Conservation (phyloP, 2,888 invertebrate species). For the Yponomeuta evonymella region DNA sequence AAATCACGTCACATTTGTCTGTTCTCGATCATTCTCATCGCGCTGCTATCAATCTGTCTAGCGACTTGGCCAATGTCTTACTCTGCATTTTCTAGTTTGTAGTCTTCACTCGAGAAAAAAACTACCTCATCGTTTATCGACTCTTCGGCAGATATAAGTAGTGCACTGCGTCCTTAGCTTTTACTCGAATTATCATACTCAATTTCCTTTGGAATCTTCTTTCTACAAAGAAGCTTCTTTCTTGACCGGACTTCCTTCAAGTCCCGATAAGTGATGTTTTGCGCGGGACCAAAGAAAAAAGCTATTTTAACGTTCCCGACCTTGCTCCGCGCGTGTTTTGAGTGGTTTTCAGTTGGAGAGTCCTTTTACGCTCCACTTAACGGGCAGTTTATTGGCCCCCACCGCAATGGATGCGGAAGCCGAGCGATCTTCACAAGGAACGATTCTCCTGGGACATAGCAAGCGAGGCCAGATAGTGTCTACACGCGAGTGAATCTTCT, state of each 20-base stretch:
- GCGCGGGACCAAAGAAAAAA: neutral
- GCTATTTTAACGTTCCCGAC: neutral
- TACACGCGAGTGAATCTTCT: neutral
- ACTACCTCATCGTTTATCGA: too few species aligned
- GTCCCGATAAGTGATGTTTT: slow-evolving; percentile 13
- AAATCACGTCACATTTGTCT: too few species aligned
- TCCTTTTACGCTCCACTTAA: neutral
- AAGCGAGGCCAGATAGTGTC: neutral
- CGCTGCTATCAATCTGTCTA: too few species aligned
- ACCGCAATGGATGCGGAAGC: neutral
- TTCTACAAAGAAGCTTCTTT: neutral
- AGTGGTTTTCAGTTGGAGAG: neutral
- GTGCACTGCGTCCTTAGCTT: neutral
- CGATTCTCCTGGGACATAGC: neutral
- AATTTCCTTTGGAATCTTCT: neutral
- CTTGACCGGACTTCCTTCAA: slow-evolving; percentile 4
- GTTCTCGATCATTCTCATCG: too few species aligned
- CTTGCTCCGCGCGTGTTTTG: slow-evolving; percentile 31
- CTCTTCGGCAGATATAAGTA: neutral
- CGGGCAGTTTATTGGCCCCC: neutral
- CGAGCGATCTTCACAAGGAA: neutral
- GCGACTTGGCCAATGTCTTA: too few species aligned
- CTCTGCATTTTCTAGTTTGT: too few species aligned
- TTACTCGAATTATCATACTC: neutral
- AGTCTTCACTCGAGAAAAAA: too few species aligned